Evolutionary conservation across 1,140 invertebrate genomes (phyloP).

Genomic region (Yoshiicerus persimilis): DNA sequence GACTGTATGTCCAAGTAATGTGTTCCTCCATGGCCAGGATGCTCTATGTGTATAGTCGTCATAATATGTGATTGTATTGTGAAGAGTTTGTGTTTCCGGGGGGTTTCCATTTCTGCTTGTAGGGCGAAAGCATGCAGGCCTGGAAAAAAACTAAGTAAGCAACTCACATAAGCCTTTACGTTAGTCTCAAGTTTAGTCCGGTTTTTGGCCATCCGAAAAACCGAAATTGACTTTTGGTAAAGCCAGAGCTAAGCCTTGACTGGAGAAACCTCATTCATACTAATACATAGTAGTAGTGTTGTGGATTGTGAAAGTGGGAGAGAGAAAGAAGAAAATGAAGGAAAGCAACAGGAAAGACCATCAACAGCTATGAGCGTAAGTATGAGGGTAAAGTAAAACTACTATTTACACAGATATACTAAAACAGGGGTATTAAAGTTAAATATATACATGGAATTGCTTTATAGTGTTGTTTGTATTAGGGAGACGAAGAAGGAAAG

Average conservation of each 20-base stretch:
- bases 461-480: neutral
- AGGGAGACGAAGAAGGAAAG: neutral
- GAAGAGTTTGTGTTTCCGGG: constrained; percentile 18
- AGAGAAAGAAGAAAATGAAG: neutral
- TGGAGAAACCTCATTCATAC: neutral
- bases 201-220: constrained; percentile 5
- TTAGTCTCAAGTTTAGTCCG: constrained; percentile 8
- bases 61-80: neutral
- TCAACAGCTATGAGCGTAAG: neutral
- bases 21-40: neutral
- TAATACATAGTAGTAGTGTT: neutral
- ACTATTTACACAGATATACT: neutral
- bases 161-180: neutral
- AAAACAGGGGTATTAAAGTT: neutral
- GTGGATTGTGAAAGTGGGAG: neutral
- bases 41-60: neutral
- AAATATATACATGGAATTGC: neutral
- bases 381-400: too few relatives aligned
- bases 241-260: neutral
- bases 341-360: neutral
- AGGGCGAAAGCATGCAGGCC: neutral
- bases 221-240: constrained; percentile 16
- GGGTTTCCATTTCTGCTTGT: neutral
- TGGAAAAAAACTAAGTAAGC: neutral
- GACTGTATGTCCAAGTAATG: neutral